Conservation (phyloP, 2,888 invertebrate genomes). For the Encarsia formosa region DNA sequence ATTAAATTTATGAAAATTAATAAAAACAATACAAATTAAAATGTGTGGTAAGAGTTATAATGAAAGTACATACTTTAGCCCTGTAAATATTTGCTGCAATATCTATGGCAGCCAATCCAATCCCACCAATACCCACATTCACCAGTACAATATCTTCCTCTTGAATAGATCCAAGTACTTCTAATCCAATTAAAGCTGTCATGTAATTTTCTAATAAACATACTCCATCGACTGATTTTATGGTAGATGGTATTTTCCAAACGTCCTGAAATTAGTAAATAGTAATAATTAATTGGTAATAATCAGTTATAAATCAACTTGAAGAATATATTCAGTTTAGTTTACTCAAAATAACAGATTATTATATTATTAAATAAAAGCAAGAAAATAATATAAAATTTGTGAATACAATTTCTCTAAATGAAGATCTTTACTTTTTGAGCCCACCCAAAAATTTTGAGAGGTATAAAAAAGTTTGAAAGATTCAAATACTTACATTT, state of each 20-base stretch:
- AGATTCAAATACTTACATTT: slow-evolving; percentile 34
- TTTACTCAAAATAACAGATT: too few species aligned
- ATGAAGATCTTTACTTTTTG: too few species aligned
- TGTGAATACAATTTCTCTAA: not conserved
- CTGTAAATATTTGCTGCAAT: slow-evolving; percentile 65
- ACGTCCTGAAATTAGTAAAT: slow-evolving; percentile 52
- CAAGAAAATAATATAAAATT: not conserved
- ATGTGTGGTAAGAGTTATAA: not conserved
- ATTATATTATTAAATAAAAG: not conserved
- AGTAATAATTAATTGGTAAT: not conserved
- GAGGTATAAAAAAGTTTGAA: slow-evolving; percentile 3
- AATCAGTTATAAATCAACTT: not conserved
- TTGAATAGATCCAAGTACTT: slow-evolving; percentile 53
- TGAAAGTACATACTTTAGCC: slow-evolving; percentile 55
- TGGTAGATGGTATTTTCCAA: slow-evolving; percentile 57
- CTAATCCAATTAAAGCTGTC: slow-evolving; percentile 62
- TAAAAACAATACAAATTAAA: too few species aligned
- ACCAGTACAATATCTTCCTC: slow-evolving; percentile 61
- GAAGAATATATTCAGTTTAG: too few species aligned
- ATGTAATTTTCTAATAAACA: slow-evolving; percentile 61
- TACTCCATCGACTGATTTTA: slow-evolving; percentile 57
- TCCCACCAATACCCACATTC: slow-evolving; percentile 62
- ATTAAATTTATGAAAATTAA: too few species aligned
- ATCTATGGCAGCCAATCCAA: slow-evolving; percentile 65
- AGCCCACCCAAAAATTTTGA: too few species aligned